These are phyloP conservation scores for Sakesphorus luctuosus DNA, from an alignment of 2,113 vertebrate species.

Conservation along the genomic window DNA sequence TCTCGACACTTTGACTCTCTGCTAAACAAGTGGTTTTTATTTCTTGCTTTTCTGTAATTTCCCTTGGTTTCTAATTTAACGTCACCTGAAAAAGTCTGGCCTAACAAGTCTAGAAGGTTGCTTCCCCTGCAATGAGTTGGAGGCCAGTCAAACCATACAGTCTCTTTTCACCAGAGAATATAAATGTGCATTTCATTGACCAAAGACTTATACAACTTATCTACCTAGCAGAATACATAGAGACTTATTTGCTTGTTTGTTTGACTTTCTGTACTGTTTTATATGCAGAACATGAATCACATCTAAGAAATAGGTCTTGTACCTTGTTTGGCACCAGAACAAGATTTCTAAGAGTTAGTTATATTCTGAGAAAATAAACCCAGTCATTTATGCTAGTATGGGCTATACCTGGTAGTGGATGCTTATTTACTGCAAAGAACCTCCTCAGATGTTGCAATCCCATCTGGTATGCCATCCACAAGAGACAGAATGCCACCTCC, in stretches of 20 bases:
- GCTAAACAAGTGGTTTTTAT: not conserved
- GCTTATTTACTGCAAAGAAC: not conserved
- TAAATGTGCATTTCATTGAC: rapidly evolving
- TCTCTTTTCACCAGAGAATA: not conserved
- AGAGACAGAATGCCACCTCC: not conserved
- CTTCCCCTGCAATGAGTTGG: not conserved
- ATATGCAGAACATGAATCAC: not conserved
- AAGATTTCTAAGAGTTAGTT: not conserved
- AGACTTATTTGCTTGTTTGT: not conserved
- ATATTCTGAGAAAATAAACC: not conserved
- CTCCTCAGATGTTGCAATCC: not conserved
- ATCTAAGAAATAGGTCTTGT: not conserved
- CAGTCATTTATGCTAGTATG: not conserved
- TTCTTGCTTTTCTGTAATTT: not conserved
- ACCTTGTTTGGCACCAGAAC: not conserved
- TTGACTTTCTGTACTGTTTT: not conserved
- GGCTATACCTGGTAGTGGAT: not conserved
- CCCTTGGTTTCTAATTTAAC: not conserved
- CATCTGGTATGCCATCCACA: not conserved
- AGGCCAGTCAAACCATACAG: not conserved
- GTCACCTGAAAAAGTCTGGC: not conserved
- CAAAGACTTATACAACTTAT: not conserved
- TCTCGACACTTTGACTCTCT: not conserved
- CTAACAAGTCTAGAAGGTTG: not conserved
- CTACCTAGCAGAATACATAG: not conserved